Evolutionary conservation across 1,140 invertebrate genomes (phyloP), one percentile per base, ranked within the genome.

Genomic region (Hormaphis cornu): DNA sequence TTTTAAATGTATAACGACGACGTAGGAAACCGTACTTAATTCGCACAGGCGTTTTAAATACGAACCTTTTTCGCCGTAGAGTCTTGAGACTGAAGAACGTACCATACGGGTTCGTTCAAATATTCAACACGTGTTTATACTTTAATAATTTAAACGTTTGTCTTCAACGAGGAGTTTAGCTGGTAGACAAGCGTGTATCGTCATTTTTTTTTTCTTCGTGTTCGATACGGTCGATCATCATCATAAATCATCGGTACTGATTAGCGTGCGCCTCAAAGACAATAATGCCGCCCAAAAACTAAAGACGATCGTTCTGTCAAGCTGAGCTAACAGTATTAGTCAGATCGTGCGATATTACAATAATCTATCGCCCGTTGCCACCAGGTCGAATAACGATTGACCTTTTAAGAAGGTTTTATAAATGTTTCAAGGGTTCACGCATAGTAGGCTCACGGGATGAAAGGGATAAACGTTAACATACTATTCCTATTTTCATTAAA

Each of bases 331-430:
- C 33, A 37, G 30, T 37, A 37, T 56, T 56, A 56, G 33, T 37
- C 22, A 18, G 50, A 10, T 53, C 30, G 10, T 20, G 37, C 6
- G 37, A 44, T 44, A 40, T 14, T 8, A 40, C 37, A 40, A 44
- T 61, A 61, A 61, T 61, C 58, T 37, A 61, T 61, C 58, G 44
- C 40, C 12, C 28, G 58, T 61, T 24, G 58, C 58, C 58, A 61
- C 58, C 58, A 44, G 58, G 37, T 61, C 12, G 44, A 44, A 61
- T 26, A 59, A 59, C 28, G 40, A 28, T 61, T 37, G 58, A 61
- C 58, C 24, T 30, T 61, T 61, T 9, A 20, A 37, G 12, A 24
- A 1, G 53, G 2, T 5, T 3, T 56, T 24, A 37, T 37, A 22
- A 24, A 10, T 37, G n/a, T 37, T 56, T 54, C 18, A 54, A 24